Base-by-base conservation (phyloP, 2,113 vertebrate species). In the Rhinoderma darwinii region DNA sequence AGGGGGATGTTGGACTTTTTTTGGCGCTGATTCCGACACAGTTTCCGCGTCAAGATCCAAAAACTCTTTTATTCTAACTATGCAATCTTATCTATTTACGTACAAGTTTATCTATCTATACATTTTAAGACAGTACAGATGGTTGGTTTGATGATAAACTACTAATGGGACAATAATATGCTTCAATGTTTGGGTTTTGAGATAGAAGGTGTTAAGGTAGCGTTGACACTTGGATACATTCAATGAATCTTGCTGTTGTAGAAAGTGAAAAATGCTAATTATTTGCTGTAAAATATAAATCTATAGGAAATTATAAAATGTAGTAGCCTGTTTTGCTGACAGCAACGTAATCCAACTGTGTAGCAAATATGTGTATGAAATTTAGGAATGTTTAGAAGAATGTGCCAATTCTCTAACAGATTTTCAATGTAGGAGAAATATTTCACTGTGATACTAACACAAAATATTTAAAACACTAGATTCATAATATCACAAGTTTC, bases 121-220 rank as follows among this genome's bases (percentile, higher is more conserved):
- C 37, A 25, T 43, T n/a, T 76, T 25, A 47, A 54, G 70, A 83
- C 25, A 32, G 44, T 39, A 47, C 63, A 83, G 82, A 83, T 83
- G 82, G 82, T 32, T 41, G 37, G 66, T 83, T 72, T 50, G 27
- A 83, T 83, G 61, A 83, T 72, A 15, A 83, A 73, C 43, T 72
- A 32, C 32, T 47, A 54, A 8, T 22, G 51, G 54, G 44, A 83
- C 63, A 83, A 63, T 83, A 72, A 83, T 73, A 68, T 82, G 61
- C 63, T 32, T 82, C 59, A 72, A 83, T 83, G 61, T 83, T 83
- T 68, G 41, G 39, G 14, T 68, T 83, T 68, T 83, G 66, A 70
- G 59, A 68, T 47, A 15, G 56, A 68, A 68, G 35, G 18, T 68
- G 43, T 63, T 83, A 47, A 68, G 61, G n/a, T 83, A 61, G 81